Evolutionary conservation across 2,113 vertebrate species (phyloP), one percentile per base, ranked within the genome.

Genomic region (Sinocyclocheilus anshuiensis): DNA sequence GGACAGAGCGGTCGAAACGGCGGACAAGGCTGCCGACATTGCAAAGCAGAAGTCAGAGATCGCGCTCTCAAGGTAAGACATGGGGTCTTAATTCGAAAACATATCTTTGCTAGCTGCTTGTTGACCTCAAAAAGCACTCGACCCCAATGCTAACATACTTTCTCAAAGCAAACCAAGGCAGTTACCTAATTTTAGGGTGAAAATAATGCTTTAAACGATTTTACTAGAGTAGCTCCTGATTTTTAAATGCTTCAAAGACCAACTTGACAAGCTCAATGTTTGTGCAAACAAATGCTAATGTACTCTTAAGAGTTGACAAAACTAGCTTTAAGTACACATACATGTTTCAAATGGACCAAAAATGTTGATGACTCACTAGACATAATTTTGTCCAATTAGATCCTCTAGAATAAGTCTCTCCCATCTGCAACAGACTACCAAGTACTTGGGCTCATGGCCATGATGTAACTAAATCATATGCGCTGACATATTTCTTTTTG

Each of bases 11-110:
- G 92, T 98, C 10, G 98, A 99, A 90, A 96, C 96, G 0, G 98
- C 98, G 0, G 97, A 97, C 92, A 94, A 98, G 86, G 97, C 97
- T 0, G 95, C 97, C n/a, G 97, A 98, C 88, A 96, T 98, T 7
- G 96, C 97, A 90, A 96, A 96, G 93, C 97, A 99, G 94, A 99
- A 99, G 90, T 94, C 97, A 0, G 97, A 99, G 95, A 98, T 99
- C 1, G 97, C 97, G 0, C 94, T 96, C 0, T 99, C 98, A 93
- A 98, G 98, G 98, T 99, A 94, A 90, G 94, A 57, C 6, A 18
- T 11, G 63, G 15, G 45, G 6, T 15, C 36, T 78, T 53, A 12
- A 33, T 6, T 42, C 7, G 29, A 63, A 11, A 74, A 72, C 4
- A 33, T 72, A 6, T 22, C 36, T 42, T 42, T 74, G 36, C 36